Evolutionary conservation across 2,797 vertebrate species (phyloP).

Genomic region (Neomorphus geoffroyi): DNA sequence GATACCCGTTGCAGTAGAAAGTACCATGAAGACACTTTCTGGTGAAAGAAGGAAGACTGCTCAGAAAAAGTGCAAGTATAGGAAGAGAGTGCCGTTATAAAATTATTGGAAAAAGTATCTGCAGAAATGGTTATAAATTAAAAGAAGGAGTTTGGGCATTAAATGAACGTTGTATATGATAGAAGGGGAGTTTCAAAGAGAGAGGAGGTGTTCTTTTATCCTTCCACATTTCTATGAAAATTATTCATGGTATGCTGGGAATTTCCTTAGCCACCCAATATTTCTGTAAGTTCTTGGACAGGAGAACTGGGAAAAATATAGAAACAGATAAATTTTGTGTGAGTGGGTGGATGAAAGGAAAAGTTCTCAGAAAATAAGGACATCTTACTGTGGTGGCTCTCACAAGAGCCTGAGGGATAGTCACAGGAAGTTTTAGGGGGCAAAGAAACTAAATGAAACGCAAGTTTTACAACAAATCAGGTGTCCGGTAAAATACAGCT

Average conservation of each 20-base stretch:
- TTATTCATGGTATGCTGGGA: background rate
- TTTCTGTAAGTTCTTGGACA: conserved; percentile 4
- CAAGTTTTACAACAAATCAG: background rate
- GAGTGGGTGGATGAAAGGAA: background rate
- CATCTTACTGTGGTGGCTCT: background rate
- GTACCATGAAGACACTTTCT: background rate
- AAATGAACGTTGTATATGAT: background rate
- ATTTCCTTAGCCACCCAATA: background rate
- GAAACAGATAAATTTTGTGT: background rate
- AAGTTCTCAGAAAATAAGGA: background rate
- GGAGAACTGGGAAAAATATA: background rate
- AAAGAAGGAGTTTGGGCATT: background rate
- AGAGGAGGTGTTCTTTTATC: background rate
- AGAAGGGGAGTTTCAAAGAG: background rate
- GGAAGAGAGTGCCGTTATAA: background rate
- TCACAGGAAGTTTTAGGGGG: background rate
- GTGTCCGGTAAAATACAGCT: background rate
- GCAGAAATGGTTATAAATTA: background rate
- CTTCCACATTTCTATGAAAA: background rate
- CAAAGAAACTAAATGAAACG: background rate
- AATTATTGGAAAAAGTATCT: background rate
- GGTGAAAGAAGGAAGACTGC: background rate
- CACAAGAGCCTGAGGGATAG: background rate
- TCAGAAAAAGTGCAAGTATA: background rate
- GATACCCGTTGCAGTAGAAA: background rate